phyloP scores from a whole-genome alignment of 2,113 vertebrate species.

The Cygnus atratus region DNA sequence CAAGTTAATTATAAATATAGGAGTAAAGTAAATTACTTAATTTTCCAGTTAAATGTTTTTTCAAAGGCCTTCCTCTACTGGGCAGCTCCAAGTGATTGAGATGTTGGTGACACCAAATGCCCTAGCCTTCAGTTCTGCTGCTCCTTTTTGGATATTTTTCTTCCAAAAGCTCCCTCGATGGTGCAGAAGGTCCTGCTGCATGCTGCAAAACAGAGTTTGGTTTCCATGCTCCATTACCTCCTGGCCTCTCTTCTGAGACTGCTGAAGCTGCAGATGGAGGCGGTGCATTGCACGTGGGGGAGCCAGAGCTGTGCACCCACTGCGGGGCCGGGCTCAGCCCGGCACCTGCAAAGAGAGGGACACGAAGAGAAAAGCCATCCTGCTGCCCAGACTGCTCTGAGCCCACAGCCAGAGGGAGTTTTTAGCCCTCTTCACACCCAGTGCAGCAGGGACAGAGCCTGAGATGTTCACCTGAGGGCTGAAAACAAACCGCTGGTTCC shows the following conservation, averaged over 20 bases:
- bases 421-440: neutral
- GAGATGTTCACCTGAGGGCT: neutral
- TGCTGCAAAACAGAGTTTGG: fast-evolving
- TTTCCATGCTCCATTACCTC: neutral
- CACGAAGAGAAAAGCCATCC: too few species aligned
- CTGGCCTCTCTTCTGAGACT: neutral
- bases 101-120: neutral
- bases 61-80: neutral
- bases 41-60: neutral
- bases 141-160: neutral
- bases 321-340: neutral
- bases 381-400: too few species aligned
- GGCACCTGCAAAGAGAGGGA: too few species aligned
- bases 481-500: neutral
- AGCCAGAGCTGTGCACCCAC: neutral
- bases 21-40: too few species aligned
- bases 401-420: too few species aligned
- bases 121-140: neutral
- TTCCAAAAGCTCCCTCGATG: fast-evolving
- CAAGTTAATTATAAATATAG: too few species aligned
- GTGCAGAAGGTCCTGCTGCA: neutral
- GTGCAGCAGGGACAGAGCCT: neutral
- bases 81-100: fast-evolving
- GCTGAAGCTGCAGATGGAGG: neutral
- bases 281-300: neutral